Conservation (phyloP, 1,140 invertebrate genomes). For the Asobara japonica region DNA sequence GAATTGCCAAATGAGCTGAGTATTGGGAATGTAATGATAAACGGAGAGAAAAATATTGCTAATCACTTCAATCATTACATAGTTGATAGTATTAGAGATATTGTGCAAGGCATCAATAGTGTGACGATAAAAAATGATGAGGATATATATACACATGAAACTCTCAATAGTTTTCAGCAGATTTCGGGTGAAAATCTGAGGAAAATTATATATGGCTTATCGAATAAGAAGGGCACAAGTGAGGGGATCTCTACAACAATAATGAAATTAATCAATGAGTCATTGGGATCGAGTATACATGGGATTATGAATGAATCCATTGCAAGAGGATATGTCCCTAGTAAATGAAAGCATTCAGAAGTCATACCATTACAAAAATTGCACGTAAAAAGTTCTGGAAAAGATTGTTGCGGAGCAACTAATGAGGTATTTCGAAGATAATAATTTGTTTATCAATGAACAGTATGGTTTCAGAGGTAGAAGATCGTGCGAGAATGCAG, state of each 20-base stretch:
- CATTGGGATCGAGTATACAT: not conserved
- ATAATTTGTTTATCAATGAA: slow-evolving; percentile 19
- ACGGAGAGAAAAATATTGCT: slow-evolving; percentile 3
- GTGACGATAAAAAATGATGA: not conserved
- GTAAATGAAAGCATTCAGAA: slow-evolving; percentile 35
- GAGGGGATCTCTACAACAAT: slow-evolving; percentile 4
- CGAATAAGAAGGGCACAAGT: not conserved
- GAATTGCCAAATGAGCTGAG: not conserved
- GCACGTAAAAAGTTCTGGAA: slow-evolving; percentile 37
- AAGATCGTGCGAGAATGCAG: slow-evolving; percentile 29
- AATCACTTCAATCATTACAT: slow-evolving; percentile 3
- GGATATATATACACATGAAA: not conserved
- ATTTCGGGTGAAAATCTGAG: not conserved
- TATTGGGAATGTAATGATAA: not conserved
- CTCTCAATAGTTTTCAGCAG: not conserved
- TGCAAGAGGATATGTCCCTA: slow-evolving; percentile 8
- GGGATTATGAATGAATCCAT: slow-evolving; percentile 35
- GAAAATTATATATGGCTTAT: not conserved
- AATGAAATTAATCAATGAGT: not conserved
- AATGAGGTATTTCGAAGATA: slow-evolving; percentile 29
- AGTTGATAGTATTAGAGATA: slow-evolving; percentile 7
- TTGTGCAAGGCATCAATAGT: slow-evolving; percentile 3
- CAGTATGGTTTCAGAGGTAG: too few species aligned
- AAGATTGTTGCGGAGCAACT: slow-evolving; percentile 38
- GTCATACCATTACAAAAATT: slow-evolving; percentile 40